Conservation (phyloP, 2,113 vertebrate genomes). For the Callipepla californica region DNA sequence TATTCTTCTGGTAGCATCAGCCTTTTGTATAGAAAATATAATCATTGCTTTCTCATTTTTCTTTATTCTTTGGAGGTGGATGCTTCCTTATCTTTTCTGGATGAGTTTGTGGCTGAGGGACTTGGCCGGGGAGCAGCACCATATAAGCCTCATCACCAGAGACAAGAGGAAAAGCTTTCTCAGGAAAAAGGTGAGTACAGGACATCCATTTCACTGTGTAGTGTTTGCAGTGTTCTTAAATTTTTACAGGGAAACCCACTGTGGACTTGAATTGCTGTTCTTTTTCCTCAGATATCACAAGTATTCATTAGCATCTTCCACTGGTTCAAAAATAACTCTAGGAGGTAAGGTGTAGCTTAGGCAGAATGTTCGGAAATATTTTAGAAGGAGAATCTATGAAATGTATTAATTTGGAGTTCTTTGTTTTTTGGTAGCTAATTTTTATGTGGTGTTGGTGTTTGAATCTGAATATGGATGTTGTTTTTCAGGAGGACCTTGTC, state of each 20-base stretch:
- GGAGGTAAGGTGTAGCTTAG: neutral
- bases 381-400: neutral
- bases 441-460: neutral
- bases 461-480: neutral
- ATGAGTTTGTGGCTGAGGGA: conserved; percentile 94
- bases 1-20: neutral
- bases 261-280: neutral
- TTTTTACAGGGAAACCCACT: neutral
- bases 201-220: neutral
- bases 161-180: conserved; percentile 90
- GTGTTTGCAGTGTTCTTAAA: neutral
- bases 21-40: neutral
- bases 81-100: conserved; percentile 95
- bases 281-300: neutral
- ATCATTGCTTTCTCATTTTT: neutral
- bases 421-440: neutral
- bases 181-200: conserved; percentile 87
- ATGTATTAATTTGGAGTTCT: neutral
- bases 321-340: neutral
- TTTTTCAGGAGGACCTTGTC: neutral
- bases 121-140: conserved; percentile 89
- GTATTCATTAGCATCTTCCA: neutral
- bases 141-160: conserved; percentile 94
- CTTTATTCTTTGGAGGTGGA: conserved; percentile 84
- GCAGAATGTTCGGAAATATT: neutral